Evolutionary conservation across 2,113 vertebrate genomes (phyloP).

Genomic region (Heloderma charlesbogerti): DNA sequence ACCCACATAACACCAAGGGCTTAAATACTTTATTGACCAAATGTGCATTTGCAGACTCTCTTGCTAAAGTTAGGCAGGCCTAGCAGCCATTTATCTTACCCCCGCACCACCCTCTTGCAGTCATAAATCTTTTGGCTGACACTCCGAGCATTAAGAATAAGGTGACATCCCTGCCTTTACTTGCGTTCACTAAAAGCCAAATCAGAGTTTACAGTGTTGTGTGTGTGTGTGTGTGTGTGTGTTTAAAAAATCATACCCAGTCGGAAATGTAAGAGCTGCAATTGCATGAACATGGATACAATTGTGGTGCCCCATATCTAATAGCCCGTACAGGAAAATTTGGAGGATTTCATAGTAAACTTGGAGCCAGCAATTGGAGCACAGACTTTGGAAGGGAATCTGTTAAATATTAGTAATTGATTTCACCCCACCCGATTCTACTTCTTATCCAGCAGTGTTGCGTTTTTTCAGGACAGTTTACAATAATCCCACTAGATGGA

Average conservation of each 20-base stretch:
- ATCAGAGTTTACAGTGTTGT: conserved; percentile 4
- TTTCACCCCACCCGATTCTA: not conserved
- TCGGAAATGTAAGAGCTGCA: not conserved
- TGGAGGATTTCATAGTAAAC: not conserved
- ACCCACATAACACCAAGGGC: conserved; percentile 52
- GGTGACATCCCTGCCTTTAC: conserved; percentile 44
- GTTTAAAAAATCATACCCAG: conserved; percentile 3
- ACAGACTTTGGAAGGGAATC: not conserved
- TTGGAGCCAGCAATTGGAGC: not conserved
- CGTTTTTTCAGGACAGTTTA: not conserved
- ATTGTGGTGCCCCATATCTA: not conserved
- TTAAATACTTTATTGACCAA: conserved; percentile 79
- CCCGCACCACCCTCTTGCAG: conserved; percentile 51
- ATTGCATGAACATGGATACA: not conserved
- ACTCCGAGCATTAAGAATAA: conserved; percentile 57
- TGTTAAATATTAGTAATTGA: accelerated
- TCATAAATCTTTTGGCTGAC: conserved; percentile 55
- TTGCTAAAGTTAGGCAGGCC: conserved; percentile 29
- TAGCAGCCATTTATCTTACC: conserved; percentile 65
- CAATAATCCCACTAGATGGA: conserved; percentile 37
- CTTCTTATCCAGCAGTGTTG: accelerated
- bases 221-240: too few relatives aligned
- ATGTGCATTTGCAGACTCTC: conserved; percentile 38
- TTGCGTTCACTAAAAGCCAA: conserved; percentile 36
- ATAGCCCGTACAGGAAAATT: not conserved